Evolutionary conservation across 2,113 vertebrate species (phyloP).

Genomic region (Sinocyclocheilus grahami): DNA sequence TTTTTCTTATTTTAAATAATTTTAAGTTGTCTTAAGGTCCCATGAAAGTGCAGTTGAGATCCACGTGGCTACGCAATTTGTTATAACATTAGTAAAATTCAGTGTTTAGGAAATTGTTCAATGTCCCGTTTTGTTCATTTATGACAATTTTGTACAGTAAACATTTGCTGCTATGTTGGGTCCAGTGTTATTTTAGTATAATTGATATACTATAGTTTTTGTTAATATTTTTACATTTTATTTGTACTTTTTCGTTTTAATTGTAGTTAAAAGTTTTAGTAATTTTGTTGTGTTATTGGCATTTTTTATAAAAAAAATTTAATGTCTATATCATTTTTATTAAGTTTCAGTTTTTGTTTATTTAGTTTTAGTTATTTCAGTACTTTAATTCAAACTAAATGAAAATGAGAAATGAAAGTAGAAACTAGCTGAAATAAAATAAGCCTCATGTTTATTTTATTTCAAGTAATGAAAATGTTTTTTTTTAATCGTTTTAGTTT

Average conservation of each 20-base stretch:
- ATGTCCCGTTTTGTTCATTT: not conserved
- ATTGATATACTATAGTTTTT: not conserved
- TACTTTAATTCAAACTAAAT: no score
- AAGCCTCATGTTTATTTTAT: no score
- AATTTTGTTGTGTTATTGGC: no score
- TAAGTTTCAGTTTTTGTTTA: not conserved
- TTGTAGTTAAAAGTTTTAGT: not conserved
- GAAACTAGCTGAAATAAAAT: no score
- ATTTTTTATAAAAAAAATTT: not conserved
- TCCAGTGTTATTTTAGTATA: not conserved
- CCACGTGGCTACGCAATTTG: no score
- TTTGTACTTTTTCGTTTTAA: not conserved
- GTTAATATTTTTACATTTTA: not conserved
- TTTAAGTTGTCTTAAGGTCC: not conserved
- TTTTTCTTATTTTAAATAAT: not conserved
- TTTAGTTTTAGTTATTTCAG: not conserved
- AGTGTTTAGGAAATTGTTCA: not conserved
- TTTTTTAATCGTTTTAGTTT: not conserved
- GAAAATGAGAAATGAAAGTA: no score
- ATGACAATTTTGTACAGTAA: not conserved
- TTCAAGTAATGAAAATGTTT: no score
- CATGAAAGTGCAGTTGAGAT: not conserved
- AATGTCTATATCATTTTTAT: not conserved
- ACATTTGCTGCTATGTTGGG: not conserved
- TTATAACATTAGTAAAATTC: no score